Evolutionary conservation across 2,797 vertebrate genomes (phyloP).

Genomic region (Monodelphis domestica): DNA sequence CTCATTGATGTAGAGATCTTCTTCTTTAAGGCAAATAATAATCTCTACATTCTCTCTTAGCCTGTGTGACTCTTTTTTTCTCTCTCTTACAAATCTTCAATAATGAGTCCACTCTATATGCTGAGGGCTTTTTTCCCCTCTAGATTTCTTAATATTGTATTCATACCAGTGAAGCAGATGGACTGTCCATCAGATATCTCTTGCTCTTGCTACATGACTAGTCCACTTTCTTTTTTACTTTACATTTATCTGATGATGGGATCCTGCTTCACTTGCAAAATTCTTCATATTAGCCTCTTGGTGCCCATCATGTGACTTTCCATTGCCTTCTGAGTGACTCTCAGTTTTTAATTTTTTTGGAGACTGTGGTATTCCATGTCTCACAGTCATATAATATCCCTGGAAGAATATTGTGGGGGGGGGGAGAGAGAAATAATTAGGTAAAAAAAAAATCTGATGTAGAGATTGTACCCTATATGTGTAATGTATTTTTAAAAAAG

Average conservation of each 20-base stretch:
- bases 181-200: not conserved
- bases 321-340: not conserved
- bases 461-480: no score
- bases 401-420: not conserved
- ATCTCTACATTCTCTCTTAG: not conserved
- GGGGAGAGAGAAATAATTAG: no score
- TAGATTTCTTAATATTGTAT: not conserved
- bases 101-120: not conserved
- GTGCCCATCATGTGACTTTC: not conserved
- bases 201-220: not conserved
- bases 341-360: not conserved
- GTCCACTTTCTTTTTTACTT: not conserved
- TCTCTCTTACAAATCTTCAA: not conserved
- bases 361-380: not conserved
- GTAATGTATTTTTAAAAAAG: no score
- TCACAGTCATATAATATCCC: not conserved
- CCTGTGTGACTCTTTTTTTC: not conserved
- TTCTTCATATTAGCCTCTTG: not conserved
- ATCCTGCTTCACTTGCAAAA: not conserved
- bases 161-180: not conserved
- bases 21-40: not conserved
- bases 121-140: not conserved
- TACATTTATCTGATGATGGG: not conserved
- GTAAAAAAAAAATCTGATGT: no score
- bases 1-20: not conserved